Percentiles rank a stretch among this genome's conserved stretches.
These are phyloP conservation scores for Oncorhynchus keta DNA, from an alignment of 2,113 vertebrate species.

Conservation along the genomic window DNA sequence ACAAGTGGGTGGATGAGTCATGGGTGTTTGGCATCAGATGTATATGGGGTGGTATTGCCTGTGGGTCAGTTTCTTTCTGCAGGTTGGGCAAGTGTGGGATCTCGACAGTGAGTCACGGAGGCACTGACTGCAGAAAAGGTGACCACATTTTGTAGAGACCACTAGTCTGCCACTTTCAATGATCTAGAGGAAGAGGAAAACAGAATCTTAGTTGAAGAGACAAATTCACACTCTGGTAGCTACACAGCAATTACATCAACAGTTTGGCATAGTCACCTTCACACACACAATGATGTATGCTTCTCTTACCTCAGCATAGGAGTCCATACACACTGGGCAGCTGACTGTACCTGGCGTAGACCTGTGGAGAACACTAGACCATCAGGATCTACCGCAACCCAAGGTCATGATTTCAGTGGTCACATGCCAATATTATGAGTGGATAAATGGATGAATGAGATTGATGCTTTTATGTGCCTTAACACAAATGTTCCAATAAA, in stretches of 20 bases:
- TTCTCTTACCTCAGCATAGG: slow-evolving; percentile 83
- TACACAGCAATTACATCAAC: neutral
- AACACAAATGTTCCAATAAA: no score
- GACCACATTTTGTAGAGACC: slow-evolving; percentile 92
- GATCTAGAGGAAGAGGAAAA: slow-evolving; percentile 73
- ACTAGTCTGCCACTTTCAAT: slow-evolving; percentile 87
- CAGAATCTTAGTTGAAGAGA: neutral
- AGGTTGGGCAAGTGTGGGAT: slow-evolving; percentile 88
- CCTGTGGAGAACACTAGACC: slow-evolving; percentile 58
- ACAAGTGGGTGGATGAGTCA: neutral
- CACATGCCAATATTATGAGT: neutral
- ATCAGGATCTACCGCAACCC: neutral
- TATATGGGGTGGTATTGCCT: slow-evolving; percentile 96
- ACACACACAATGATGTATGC: neutral
- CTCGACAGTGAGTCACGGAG: slow-evolving; percentile 85
- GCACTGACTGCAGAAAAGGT: slow-evolving; percentile 96
- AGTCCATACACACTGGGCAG: slow-evolving; percentile 92
- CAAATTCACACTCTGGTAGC: neutral
- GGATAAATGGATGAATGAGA: neutral
- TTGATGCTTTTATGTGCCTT: no score
- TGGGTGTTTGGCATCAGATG: slow-evolving; percentile 73
- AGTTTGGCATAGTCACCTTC: neutral
- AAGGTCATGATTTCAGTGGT: neutral
- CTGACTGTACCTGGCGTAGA: slow-evolving; percentile 78
- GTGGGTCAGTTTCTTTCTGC: slow-evolving; percentile 88